These are phyloP conservation scores for Catocala nupta DNA, from an alignment of 2,888 invertebrate species.

Conservation along the genomic window DNA sequence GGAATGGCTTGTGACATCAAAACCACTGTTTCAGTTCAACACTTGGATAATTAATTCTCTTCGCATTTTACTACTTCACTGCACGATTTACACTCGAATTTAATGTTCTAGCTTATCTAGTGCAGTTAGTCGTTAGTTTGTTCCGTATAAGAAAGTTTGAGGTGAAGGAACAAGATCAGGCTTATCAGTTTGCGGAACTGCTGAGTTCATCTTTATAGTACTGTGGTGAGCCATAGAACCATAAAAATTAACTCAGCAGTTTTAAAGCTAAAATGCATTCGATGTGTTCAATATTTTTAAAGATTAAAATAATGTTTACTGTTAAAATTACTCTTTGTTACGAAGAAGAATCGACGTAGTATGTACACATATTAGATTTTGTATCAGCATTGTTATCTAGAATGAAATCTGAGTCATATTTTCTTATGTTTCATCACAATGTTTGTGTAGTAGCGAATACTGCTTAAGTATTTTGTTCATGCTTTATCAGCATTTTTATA, in stretches of 20 bases:
- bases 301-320: no score
- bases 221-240: no score
- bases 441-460: slow-evolving; percentile 20
- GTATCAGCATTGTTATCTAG: slow-evolving; percentile 12
- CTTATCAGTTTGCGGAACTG: neutral
- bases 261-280: no score
- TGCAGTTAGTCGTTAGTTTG: slow-evolving; percentile 6
- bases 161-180: neutral
- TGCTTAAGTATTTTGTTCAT: neutral
- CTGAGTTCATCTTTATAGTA: no score
- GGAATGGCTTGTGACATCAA: slow-evolving; percentile 54
- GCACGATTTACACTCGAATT: slow-evolving; percentile 21
- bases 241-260: no score
- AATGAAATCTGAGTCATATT: slow-evolving; percentile 19
- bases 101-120: slow-evolving; percentile 20
- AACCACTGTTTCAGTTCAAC: slow-evolving; percentile 53
- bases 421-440: slow-evolving; percentile 9
- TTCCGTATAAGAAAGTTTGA: neutral
- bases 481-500: no score
- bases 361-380: neutral
- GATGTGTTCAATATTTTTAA: no score
- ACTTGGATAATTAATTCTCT: slow-evolving; percentile 43
- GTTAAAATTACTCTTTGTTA: no score
- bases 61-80: slow-evolving; percentile 33
- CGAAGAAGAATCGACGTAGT: neutral